phyloP scores from a whole-genome alignment of 1,140 invertebrate genomes.

The Drosophila nikananu region DNA sequence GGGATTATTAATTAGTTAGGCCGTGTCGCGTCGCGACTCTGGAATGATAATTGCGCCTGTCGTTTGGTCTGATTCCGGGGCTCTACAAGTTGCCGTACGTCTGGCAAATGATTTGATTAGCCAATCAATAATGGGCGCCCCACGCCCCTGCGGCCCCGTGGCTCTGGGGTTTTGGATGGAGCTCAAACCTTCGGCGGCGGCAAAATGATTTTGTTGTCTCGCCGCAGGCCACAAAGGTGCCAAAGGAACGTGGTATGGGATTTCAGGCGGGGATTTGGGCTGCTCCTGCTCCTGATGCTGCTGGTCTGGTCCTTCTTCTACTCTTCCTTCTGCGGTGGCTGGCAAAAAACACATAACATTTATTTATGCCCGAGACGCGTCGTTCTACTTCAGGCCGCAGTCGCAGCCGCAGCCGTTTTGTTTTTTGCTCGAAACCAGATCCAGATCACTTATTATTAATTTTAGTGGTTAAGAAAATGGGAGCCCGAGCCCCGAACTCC shows the following conservation, averaged over 20 bases:
- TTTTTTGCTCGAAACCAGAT: slow-evolving; percentile 71
- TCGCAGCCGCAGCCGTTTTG: slow-evolving; percentile 30
- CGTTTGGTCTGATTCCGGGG: slow-evolving; percentile 45
- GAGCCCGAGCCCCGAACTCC: slow-evolving; percentile 56
- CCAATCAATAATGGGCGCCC: slow-evolving; percentile 76
- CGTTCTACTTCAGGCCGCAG: slow-evolving; percentile 34
- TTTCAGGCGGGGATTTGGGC: slow-evolving; percentile 65
- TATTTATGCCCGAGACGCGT: slow-evolving; percentile 75
- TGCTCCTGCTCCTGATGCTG: slow-evolving; percentile 25
- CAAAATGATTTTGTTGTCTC: slow-evolving; percentile 85
- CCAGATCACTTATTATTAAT: slow-evolving; percentile 85
- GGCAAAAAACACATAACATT: slow-evolving; percentile 83
- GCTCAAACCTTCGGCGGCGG: slow-evolving; percentile 69
- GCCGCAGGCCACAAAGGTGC: slow-evolving; percentile 82
- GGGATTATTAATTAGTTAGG: slow-evolving; percentile 80
- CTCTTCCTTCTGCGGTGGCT: slow-evolving; percentile 72
- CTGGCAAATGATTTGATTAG: slow-evolving; percentile 80
- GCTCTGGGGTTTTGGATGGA: slow-evolving; percentile 7
- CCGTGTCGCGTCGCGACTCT: slow-evolving; percentile 60
- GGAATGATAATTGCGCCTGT: slow-evolving; percentile 84
- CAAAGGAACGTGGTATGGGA: slow-evolving; percentile 62
- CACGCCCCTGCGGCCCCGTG: slow-evolving; percentile 25
- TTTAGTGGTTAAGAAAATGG: slow-evolving; percentile 85
- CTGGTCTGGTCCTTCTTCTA: slow-evolving; percentile 22
- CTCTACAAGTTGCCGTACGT: slow-evolving; percentile 47